Conservation (phyloP, 2,113 vertebrate genomes). For the Ailuropoda melanoleuca region DNA sequence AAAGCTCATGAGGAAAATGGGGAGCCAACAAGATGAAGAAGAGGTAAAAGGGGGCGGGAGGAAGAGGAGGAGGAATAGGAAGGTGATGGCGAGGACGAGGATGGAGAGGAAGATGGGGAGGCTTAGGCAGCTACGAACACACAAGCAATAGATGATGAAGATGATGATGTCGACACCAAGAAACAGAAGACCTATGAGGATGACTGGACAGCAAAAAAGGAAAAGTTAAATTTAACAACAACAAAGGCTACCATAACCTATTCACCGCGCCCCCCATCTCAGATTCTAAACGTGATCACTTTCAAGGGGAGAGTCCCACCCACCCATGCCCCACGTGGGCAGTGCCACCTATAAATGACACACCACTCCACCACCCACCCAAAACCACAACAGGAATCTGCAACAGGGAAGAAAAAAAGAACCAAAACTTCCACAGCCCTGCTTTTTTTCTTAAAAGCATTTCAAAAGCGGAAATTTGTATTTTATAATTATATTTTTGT, state of each 20-base stretch:
- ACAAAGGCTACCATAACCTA: not conserved
- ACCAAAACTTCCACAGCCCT: not conserved
- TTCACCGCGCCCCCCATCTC: not conserved
- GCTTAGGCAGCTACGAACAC: not conserved
- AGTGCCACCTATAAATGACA: not conserved
- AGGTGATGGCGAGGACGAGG: not conserved
- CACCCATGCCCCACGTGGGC: not conserved
- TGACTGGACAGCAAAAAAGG: not conserved
- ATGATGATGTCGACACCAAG: not conserved
- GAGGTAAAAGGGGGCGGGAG: not conserved
- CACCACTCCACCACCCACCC: not conserved
- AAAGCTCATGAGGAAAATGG: not conserved
- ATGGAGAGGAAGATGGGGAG: not conserved
- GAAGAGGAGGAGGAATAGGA: not conserved
- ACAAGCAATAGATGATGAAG: not conserved
- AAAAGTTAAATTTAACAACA: not conserved
- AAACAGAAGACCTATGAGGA: not conserved
- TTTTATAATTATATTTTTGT: not conserved
- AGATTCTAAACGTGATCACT: not conserved
- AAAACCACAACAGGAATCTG: not conserved
- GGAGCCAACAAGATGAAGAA: not conserved
- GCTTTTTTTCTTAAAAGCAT: not conserved
- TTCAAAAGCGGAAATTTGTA: not conserved
- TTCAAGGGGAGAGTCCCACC: not conserved
- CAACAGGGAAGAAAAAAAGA: not conserved